Conservation (phyloP, 2,888 invertebrate genomes). For the Pilophorus perplexus region DNA sequence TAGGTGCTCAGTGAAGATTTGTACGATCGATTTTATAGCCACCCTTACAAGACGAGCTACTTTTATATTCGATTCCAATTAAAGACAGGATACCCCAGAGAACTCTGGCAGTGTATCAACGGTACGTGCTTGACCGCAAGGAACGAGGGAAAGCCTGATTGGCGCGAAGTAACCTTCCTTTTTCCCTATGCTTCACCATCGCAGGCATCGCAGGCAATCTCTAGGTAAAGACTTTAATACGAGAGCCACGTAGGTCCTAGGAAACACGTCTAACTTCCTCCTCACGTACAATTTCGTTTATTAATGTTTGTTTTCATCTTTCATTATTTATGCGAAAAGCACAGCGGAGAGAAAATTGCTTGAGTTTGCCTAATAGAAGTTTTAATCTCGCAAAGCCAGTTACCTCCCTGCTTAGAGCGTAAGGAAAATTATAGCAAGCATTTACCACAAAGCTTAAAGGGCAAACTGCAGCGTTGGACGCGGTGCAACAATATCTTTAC, state of each 20-base stretch:
- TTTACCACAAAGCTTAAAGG: too few species aligned
- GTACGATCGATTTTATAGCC: slow-evolving; percentile 1
- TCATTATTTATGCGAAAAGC: neutral
- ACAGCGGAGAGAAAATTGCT: too few species aligned
- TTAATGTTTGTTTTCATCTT: slow-evolving; percentile 6
- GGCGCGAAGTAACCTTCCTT: too few species aligned
- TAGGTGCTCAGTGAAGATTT: neutral
- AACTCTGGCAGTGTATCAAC: slow-evolving; percentile 11
- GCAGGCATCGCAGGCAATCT: too few species aligned
- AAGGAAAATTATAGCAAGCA: too few species aligned
- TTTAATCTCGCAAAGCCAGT: too few species aligned
- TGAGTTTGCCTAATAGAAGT: too few species aligned
- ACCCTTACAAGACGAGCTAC: neutral
- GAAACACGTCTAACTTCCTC: neutral
- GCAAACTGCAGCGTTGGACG: too few species aligned
- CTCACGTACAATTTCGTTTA: slow-evolving; percentile 12
- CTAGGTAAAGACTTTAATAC: neutral
- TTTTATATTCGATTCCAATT: slow-evolving; percentile 19
- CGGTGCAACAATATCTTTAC: too few species aligned
- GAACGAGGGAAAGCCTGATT: neutral
- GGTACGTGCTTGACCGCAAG: slow-evolving; percentile 13
- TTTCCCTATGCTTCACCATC: too few species aligned
- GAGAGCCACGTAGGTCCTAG: neutral
- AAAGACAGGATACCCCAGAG: neutral
- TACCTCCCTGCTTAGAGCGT: too few species aligned